Evolutionary conservation across 2,113 vertebrate genomes (phyloP).

Genomic region (Poeciliopsis retropinna): DNA sequence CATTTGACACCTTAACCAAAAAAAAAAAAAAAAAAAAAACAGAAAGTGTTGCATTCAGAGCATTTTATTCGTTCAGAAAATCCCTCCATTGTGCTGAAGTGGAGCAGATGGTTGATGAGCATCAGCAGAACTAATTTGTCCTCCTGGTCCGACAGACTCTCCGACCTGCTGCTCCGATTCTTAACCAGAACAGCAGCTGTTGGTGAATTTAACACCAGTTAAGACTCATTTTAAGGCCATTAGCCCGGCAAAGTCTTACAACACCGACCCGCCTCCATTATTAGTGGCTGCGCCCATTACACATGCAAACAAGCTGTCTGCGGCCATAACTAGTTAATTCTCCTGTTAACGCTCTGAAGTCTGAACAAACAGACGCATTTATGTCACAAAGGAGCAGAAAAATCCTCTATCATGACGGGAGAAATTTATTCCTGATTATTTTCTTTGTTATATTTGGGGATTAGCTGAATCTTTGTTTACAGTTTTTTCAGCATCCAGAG

Average conservation of each 20-base stretch:
- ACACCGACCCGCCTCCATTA: conserved; percentile 56
- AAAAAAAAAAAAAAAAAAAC: conserved; percentile 75
- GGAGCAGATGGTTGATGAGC: conserved; percentile 97
- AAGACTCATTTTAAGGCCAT: conserved; percentile 97
- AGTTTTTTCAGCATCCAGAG: too few relatives aligned
- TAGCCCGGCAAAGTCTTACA: conserved; percentile 73
- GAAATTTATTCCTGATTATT: too few relatives aligned
- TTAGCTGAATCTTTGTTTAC: too few relatives aligned
- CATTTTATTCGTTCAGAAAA: conserved; percentile 88
- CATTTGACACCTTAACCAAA: conserved; percentile 84
- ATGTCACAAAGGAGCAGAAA: neutral
- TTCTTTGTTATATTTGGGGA: too few relatives aligned
- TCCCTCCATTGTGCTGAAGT: conserved; percentile 96
- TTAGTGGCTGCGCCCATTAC: conserved; percentile 38
- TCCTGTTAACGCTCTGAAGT: conserved; percentile 20
- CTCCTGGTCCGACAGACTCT: conserved; percentile 91
- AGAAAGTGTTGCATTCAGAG: conserved; percentile 82
- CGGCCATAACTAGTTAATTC: conserved; percentile 42
- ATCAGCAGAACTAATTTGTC: conserved; percentile 98
- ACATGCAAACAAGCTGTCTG: conserved; percentile 32
- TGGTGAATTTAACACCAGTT: conserved; percentile 95
- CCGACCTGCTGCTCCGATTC: conserved; percentile 45
- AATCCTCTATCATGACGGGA: neutral
- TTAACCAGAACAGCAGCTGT: conserved; percentile 90
- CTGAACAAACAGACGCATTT: neutral